A percentile compares a stretch with the other conserved stretches of the same genome.
Conservation (phyloP, 2,888 invertebrate species). For the Polyommatus icarus region DNA sequence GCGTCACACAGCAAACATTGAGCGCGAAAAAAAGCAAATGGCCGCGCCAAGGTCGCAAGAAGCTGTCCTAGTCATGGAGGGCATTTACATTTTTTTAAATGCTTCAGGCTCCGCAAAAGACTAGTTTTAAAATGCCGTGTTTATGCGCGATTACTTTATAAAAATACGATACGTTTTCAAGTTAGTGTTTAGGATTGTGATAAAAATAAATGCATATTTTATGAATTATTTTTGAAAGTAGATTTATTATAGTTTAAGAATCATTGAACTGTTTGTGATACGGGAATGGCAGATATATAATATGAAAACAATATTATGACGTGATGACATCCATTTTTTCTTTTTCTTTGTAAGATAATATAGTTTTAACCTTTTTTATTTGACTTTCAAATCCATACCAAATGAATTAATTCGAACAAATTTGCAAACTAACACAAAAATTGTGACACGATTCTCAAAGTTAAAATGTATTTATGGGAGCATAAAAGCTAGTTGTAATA, state of each 20-base stretch:
- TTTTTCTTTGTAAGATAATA: too few species aligned
- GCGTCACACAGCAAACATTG: slow-evolving; percentile 75
- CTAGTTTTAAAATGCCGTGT: slow-evolving; percentile 49
- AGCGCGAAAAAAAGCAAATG: slow-evolving; percentile 75
- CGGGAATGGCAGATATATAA: too few species aligned
- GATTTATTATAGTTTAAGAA: too few species aligned
- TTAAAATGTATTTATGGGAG: not conserved
- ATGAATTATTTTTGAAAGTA: too few species aligned
- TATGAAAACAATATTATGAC: too few species aligned
- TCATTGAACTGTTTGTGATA: too few species aligned
- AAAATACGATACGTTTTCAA: slow-evolving; percentile 43
- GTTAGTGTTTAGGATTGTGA: slow-evolving; percentile 39
- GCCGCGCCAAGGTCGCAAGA: slow-evolving; percentile 75
- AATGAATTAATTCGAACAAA: too few species aligned
- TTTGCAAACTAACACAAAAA: not conserved
- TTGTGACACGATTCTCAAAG: not conserved
- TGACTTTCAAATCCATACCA: too few species aligned
- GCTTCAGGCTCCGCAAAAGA: slow-evolving; percentile 57
- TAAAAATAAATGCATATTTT: slow-evolving; percentile 30
- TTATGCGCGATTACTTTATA: slow-evolving; percentile 41
- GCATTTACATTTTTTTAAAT: slow-evolving; percentile 72
- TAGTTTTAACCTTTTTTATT: too few species aligned
- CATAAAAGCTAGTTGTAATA: slow-evolving; percentile 34
- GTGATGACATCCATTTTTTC: too few species aligned
- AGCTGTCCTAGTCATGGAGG: slow-evolving; percentile 78